Percentiles rank a stretch among this genome's conserved stretches.
These are phyloP conservation scores for Dermatemys mawii DNA, from an alignment of 2,113 vertebrate genomes.

Conservation along the genomic window DNA sequence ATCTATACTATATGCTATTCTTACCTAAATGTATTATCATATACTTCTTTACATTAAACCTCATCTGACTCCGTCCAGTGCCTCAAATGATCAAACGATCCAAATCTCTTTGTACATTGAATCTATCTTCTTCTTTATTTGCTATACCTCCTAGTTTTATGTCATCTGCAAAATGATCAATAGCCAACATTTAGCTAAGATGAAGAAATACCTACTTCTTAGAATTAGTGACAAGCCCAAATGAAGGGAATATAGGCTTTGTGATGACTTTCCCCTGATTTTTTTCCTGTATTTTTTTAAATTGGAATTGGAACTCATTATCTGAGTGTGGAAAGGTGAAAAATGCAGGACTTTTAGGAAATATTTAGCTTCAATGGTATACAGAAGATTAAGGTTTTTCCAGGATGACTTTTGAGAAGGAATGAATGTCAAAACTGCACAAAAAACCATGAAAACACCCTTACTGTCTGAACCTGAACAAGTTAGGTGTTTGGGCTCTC, in stretches of 20 bases:
- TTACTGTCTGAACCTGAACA: neutral
- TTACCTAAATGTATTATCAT: constrained; percentile 39
- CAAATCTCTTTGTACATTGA: constrained; percentile 56
- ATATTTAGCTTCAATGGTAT: neutral
- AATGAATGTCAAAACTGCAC: neutral
- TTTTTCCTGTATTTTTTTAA: neutral
- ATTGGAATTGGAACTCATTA: neutral
- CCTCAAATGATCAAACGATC: constrained; percentile 41
- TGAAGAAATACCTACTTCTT: neutral
- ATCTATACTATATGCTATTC: constrained; percentile 30
- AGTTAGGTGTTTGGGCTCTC: neutral
- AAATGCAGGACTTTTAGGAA: neutral
- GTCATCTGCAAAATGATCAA: constrained; percentile 61
- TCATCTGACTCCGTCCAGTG: constrained; percentile 57
- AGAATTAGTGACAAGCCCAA: neutral
- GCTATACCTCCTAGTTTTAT: constrained; percentile 52
- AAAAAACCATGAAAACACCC: neutral
- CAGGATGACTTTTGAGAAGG: neutral
- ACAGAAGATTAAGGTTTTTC: neutral
- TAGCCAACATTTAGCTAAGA: constrained; percentile 41
- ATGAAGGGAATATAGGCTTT: accelerated
- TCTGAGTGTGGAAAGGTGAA: neutral
- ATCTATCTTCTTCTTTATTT: constrained; percentile 55
- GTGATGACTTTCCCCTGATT: neutral
- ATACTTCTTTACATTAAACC: constrained; percentile 46